Base-by-base conservation (phyloP, 2,113 vertebrate genomes). In the Platycercus adscitus region DNA sequence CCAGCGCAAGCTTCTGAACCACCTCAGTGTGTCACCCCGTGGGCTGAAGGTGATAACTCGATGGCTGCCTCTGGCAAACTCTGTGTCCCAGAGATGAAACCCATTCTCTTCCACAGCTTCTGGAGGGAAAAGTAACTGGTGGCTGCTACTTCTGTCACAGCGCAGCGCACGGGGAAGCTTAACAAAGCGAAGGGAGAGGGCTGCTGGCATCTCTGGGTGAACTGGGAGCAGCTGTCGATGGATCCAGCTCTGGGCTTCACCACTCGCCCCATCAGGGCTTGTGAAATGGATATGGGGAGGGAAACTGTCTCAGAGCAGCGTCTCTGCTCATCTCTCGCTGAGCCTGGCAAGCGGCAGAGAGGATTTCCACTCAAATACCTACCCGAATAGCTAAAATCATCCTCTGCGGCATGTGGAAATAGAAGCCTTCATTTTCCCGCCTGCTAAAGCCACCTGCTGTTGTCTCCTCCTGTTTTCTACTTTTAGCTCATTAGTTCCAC, bases 401-500 rank as follows among this genome's bases (percentile, higher is more conserved):
- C 80, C 86, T 94, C 83, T 41, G 83, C 0, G 9, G 93, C 95
- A 86, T 89, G 86, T 93, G 95, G 92, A 93, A 93, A 92, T 35
- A 78, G 50, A 94, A 96, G 94, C 88, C 82, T 93, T 83, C 64
- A 6, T 93, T 95, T 96, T 97, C 94, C 95, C 93, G 65, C 94
- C 93, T 84, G 91, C 84, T n/a, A 47, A 93, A 95, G 88, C 94
- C 96, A 96, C 94, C 95, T 96, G 93, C 95, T 85, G 77, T 86
- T 84, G 95, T 96, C 92, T 86, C 88, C 93, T 96, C 84, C 94
- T 53, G 88, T 55, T 86, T 92, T 89, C 94, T 88, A 88, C 81
- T 93, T 94, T 94, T 94, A 95, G 95, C 96, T 88, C 80, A 39
- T 93, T 94, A 96, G 95, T 93, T 94, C 90, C 86, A 90, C 68